Percentiles rank a stretch among this genome's conserved stretches.
These are phyloP conservation scores for Frieseomelitta varia DNA, from an alignment of 1,140 invertebrate genomes.

Conservation along the genomic window DNA sequence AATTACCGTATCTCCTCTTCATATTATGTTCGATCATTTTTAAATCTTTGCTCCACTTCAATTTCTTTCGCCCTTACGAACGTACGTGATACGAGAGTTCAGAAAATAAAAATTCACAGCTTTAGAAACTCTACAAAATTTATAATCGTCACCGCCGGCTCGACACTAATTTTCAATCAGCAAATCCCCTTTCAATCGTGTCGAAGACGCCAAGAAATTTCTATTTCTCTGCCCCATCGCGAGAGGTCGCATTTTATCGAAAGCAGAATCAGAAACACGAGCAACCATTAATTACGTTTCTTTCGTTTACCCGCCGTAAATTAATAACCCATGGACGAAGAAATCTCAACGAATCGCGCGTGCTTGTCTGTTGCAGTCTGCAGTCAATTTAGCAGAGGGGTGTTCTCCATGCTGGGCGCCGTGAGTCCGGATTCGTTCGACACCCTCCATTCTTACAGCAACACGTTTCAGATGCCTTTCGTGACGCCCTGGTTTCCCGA, in stretches of 20 bases:
- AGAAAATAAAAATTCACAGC: no score
- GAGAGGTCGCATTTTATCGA: no score
- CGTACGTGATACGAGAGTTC: no score
- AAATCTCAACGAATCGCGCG: not conserved
- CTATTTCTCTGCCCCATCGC: no score
- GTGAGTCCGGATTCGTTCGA: constrained; percentile 96
- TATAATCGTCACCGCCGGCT: no score
- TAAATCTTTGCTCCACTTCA: not conserved
- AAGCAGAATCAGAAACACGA: no score
- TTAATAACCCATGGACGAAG: not conserved
- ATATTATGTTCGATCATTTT: not conserved
- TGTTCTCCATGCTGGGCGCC: constrained; percentile 94
- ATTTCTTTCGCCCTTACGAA: no score
- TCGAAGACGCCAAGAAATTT: no score
- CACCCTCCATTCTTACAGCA: constrained; percentile 96
- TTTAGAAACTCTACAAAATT: no score
- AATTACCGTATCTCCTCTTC: not conserved
- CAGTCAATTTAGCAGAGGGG: constrained; percentile 93
- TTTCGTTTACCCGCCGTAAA: not conserved
- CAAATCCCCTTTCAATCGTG: no score
- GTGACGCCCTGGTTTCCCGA: constrained; percentile 96
- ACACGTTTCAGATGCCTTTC: constrained; percentile 98
- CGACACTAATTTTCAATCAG: no score
- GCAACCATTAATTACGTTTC: not conserved
- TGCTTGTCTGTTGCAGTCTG: constrained; percentile 89